Evolutionary conservation across 2,113 vertebrate genomes (phyloP).

Genomic region (Chunga burmeisteri): DNA sequence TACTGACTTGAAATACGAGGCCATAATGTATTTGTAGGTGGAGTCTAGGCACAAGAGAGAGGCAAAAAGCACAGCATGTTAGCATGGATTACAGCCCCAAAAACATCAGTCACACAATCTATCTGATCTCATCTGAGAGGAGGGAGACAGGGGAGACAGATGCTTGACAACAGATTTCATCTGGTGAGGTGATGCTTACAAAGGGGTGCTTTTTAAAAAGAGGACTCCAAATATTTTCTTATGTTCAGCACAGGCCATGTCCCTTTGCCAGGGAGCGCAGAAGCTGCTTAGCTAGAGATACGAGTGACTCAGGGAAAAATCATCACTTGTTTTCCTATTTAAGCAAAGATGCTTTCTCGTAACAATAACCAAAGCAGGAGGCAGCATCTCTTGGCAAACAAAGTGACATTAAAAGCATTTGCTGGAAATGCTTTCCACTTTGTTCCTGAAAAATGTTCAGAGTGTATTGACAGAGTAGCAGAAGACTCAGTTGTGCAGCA

Average conservation of each 20-base stretch:
- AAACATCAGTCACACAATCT: neutral
- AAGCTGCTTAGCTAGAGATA: neutral
- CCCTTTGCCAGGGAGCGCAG: neutral
- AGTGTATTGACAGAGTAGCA: neutral
- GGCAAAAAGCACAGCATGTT: neutral
- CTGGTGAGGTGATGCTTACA: neutral
- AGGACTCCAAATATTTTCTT: neutral
- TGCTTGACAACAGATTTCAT: neutral
- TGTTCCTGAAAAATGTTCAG: constrained; percentile 42
- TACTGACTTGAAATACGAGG: neutral
- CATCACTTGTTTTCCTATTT: constrained; percentile 37
- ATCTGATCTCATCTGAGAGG: neutral
- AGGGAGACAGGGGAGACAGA: neutral
- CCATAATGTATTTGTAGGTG: neutral
- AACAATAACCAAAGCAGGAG: constrained; percentile 29
- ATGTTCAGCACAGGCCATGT: neutral
- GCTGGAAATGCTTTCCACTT: constrained; percentile 64
- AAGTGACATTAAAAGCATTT: constrained; percentile 70
- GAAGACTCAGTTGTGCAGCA: neutral
- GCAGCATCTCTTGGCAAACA: constrained; percentile 58
- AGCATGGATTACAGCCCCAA: neutral
- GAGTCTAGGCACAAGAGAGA: neutral
- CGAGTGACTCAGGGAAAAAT: neutral
- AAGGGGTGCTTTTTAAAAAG: neutral
- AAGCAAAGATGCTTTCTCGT: constrained; percentile 38